Percentiles rank a stretch among this genome's conserved stretches.
phyloP scores from a whole-genome alignment of 2,797 vertebrate genomes.

The Chelon labrosus region DNA sequence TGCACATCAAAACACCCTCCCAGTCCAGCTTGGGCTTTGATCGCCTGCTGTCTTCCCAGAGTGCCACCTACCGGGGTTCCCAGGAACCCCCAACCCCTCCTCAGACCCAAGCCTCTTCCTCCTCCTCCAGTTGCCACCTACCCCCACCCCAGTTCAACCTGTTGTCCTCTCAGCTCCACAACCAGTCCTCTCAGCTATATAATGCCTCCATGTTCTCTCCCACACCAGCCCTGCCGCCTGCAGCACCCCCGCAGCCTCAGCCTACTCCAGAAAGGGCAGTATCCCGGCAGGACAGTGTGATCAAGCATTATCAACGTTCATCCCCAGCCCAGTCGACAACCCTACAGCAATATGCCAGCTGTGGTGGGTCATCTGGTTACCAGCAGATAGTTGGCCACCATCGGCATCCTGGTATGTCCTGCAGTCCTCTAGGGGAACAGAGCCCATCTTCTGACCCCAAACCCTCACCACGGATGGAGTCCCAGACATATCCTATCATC shows the following conservation, averaged over 20 bases:
- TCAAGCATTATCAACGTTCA: constrained; percentile 93
- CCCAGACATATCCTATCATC: constrained; percentile 89
- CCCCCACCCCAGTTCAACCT: constrained; percentile 90
- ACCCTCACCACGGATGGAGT: constrained; percentile 76
- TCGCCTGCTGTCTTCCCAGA: constrained; percentile 88
- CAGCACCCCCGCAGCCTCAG: constrained; percentile 75
- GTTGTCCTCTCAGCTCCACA: constrained; percentile 88
- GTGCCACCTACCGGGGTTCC: constrained; percentile 80
- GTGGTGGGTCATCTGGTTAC: constrained; percentile 85
- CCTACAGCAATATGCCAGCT: constrained; percentile 92
- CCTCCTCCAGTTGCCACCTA: constrained; percentile 86
- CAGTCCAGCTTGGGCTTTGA: constrained; percentile 91
- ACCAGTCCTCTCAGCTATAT: constrained; percentile 90
- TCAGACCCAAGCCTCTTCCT: constrained; percentile 77
- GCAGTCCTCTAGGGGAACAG: constrained; percentile 91
- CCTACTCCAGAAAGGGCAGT: constrained; percentile 87
- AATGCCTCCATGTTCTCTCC: constrained; percentile 90
- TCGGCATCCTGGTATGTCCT: constrained; percentile 86
- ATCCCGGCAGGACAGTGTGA: constrained; percentile 92
- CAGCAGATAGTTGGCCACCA: constrained; percentile 87
- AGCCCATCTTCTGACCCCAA: constrained; percentile 85
- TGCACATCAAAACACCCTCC: constrained; percentile 92
- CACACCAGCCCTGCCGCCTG: constrained; percentile 66
- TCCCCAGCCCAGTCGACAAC: constrained; percentile 82
- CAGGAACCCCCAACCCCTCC: constrained; percentile 79